phyloP scores from a whole-genome alignment of 2,888 invertebrate genomes.

The Omphaloscelis lunosa region DNA sequence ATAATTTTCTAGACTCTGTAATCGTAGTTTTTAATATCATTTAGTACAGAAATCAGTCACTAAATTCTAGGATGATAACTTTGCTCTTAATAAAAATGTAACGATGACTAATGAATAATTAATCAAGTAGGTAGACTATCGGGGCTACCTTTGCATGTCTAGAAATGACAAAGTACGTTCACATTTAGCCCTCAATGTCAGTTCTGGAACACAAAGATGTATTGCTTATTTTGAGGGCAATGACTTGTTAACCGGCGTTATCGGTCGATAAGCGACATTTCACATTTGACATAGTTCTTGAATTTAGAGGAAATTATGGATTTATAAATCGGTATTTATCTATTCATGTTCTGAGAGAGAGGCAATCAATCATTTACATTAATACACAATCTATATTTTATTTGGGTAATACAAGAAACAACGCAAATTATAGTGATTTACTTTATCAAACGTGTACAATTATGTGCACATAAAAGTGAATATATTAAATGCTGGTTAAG shows the following conservation, averaged over 20 bases:
- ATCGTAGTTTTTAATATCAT: too few species aligned
- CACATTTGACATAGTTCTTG: slow-evolving; percentile 20
- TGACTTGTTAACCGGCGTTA: slow-evolving; percentile 15
- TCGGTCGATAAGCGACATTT: background rate
- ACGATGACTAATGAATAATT: background rate
- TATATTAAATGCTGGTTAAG: too few species aligned
- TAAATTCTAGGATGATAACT: slow-evolving; percentile 2
- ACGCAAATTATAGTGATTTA: too few species aligned
- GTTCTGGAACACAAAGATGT: slow-evolving; percentile 17
- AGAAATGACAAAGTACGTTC: slow-evolving; percentile 16
- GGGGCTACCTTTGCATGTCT: slow-evolving; percentile 8
- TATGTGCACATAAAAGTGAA: too few species aligned
- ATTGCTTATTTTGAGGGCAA: slow-evolving; percentile 18
- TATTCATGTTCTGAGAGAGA: too few species aligned
- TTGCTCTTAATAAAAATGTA: background rate
- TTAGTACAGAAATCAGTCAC: background rate
- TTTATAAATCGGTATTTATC: background rate
- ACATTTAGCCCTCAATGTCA: slow-evolving; percentile 27
- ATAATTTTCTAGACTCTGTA: too few species aligned
- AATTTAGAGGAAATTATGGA: background rate
- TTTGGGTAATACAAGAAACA: too few species aligned
- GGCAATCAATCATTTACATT: too few species aligned
- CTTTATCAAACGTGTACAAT: too few species aligned
- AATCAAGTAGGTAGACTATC: slow-evolving; percentile 5
- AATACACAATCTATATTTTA: too few species aligned